These are phyloP conservation scores for Cyphomyrmex costatus DNA, from an alignment of 1,140 invertebrate genomes.

Conservation along the genomic window DNA sequence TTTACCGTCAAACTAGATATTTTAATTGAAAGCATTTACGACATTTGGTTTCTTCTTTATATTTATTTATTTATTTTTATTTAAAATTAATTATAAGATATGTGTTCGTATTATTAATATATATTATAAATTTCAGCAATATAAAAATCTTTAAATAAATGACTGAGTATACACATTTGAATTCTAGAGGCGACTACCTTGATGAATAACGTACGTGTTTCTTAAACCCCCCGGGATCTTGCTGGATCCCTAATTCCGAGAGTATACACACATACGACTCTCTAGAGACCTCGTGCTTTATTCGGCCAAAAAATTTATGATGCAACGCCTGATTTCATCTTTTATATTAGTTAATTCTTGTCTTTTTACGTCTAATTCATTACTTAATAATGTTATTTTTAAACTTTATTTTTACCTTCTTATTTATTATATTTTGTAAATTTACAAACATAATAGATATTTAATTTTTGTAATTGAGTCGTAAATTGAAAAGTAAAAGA, in stretches of 20 bases:
- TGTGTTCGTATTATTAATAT: background rate
- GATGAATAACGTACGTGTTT: conserved; percentile 51
- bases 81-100: background rate
- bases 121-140: background rate
- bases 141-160: conserved; percentile 18
- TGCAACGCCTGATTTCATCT: conserved; percentile 14
- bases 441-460: background rate
- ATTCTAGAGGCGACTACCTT: conserved; percentile 25
- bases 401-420: background rate
- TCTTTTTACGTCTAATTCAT: conserved; percentile 8
- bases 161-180: conserved; percentile 26
- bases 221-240: conserved; percentile 40
- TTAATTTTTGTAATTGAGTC: conserved; percentile 13
- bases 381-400: background rate
- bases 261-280: conserved; percentile 53
- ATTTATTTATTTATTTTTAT: background rate
- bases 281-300: conserved; percentile 47
- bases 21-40: no score
- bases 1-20: background rate
- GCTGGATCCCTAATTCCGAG: conserved; percentile 41
- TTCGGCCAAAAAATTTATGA: conserved; percentile 41
- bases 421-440: background rate
- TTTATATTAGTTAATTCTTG: conserved; percentile 2
- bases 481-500: no score
- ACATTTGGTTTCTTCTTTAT: background rate